These are phyloP conservation scores for Dinomys branickii DNA, from an alignment of 2,113 vertebrate species.

Conservation along the genomic window DNA sequence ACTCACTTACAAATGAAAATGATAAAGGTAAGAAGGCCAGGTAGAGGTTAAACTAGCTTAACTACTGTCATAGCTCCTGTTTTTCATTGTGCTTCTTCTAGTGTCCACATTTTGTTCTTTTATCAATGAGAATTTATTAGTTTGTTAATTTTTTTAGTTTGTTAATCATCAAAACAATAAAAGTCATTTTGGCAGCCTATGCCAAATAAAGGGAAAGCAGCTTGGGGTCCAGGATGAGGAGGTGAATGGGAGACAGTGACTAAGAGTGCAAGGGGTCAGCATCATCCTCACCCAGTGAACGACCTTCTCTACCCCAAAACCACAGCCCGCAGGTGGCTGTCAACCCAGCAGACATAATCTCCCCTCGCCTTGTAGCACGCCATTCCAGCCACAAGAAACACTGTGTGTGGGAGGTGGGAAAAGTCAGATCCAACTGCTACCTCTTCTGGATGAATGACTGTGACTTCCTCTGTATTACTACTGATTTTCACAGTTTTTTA, in stretches of 20 bases:
- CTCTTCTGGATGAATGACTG: neutral
- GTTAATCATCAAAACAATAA: conserved; percentile 31
- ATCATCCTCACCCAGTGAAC: neutral
- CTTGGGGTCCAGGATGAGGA: neutral
- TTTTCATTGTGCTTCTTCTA: neutral
- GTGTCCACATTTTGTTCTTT: neutral
- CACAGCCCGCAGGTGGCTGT: neutral
- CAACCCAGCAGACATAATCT: neutral
- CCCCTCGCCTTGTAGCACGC: neutral
- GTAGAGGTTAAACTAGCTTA: neutral
- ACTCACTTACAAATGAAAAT: neutral
- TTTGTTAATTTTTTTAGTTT: no score
- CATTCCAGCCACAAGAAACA: neutral
- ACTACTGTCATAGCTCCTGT: neutral
- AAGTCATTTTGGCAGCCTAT: neutral
- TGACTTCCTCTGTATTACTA: neutral
- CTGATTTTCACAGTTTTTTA: neutral
- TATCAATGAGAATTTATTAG: neutral
- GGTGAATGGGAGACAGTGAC: neutral
- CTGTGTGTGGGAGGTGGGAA: neutral
- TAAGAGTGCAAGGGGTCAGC: no score
- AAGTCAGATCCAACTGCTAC: neutral
- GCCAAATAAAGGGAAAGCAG: neutral
- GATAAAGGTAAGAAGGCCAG: neutral
- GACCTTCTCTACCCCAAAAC: neutral